Conservation (phyloP, 53 echinoderm and acorn worm species). For the Holothuria scabra region DNA sequence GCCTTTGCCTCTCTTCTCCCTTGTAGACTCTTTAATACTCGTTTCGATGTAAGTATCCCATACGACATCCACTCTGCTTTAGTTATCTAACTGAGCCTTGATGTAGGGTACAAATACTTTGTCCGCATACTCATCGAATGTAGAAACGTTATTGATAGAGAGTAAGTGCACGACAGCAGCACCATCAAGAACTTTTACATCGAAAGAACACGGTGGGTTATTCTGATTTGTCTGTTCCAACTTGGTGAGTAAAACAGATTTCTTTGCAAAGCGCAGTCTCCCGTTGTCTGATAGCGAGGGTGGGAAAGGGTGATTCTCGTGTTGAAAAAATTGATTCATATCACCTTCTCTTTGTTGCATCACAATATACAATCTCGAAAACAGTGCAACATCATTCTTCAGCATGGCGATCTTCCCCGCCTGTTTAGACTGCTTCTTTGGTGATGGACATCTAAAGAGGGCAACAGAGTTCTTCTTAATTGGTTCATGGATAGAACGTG, state of each 20-base stretch:
- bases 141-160: constrained; percentile 21
- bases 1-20: constrained; percentile 61
- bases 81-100: constrained; percentile 7
- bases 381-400: too few relatives aligned
- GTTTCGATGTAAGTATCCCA: constrained; percentile 51
- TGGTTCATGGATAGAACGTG: too few relatives aligned
- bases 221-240: constrained; percentile 19
- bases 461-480: too few relatives aligned
- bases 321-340: too few relatives aligned
- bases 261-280: constrained; percentile 10
- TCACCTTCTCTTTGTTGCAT: too few relatives aligned
- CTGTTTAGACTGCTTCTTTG: too few relatives aligned
- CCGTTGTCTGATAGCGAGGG: constrained; percentile 21
- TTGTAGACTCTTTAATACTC: constrained; percentile 55
- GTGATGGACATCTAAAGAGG: too few relatives aligned
- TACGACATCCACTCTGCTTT: constrained; percentile 57
- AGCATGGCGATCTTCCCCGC: too few relatives aligned
- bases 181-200: constrained; percentile 35
- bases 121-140: constrained; percentile 54
- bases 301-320: neutral
- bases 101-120: constrained; percentile 42
- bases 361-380: too few relatives aligned
- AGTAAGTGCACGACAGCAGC: constrained; percentile 46
- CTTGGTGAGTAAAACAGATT: constrained; percentile 16
- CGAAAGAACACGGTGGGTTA: too few relatives aligned